Percentiles rank a stretch among this genome's conserved stretches.
These are phyloP conservation scores for Tipula vernalis DNA, from an alignment of 2,888 invertebrate genomes.

Conservation along the genomic window DNA sequence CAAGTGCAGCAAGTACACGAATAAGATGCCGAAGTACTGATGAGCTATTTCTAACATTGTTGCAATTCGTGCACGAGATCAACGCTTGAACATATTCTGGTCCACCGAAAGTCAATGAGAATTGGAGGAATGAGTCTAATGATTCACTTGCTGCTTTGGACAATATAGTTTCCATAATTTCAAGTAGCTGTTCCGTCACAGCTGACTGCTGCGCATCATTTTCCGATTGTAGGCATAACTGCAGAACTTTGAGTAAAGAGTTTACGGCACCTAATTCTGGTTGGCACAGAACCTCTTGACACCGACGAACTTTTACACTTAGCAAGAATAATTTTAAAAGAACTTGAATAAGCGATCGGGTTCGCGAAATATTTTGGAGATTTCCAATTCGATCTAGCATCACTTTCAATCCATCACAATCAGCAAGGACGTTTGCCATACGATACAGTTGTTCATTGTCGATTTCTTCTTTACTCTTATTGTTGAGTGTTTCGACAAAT, in stretches of 20 bases:
- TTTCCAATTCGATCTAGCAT: conserved; percentile 76
- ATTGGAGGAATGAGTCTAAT: conserved; percentile 67
- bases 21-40: conserved; percentile 74
- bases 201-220: conserved; percentile 60
- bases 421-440: conserved; percentile 74
- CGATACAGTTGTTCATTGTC: conserved; percentile 92
- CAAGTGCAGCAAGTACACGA: conserved; percentile 85
- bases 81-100: conserved; percentile 78
- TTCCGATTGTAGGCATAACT: conserved; percentile 52
- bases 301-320: conserved; percentile 80
- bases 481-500: conserved; percentile 87
- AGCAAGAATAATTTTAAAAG: conserved; percentile 78
- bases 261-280: conserved; percentile 75
- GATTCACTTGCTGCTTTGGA: conserved; percentile 83
- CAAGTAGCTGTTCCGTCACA: conserved; percentile 80
- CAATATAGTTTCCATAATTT: conserved; percentile 90
- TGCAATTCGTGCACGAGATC: conserved; percentile 63
- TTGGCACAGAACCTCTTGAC: conserved; percentile 78
- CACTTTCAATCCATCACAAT: conserved; percentile 60
- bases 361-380: conserved; percentile 73
- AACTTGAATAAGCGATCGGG: conserved; percentile 77
- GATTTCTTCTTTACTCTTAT: conserved; percentile 71
- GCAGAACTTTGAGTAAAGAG: conserved; percentile 72
- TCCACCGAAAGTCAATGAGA: conserved; percentile 81
- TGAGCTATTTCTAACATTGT: conserved; percentile 59